Conservation (phyloP, 1,140 invertebrate species). For the Drosophila ambigua region DNA sequence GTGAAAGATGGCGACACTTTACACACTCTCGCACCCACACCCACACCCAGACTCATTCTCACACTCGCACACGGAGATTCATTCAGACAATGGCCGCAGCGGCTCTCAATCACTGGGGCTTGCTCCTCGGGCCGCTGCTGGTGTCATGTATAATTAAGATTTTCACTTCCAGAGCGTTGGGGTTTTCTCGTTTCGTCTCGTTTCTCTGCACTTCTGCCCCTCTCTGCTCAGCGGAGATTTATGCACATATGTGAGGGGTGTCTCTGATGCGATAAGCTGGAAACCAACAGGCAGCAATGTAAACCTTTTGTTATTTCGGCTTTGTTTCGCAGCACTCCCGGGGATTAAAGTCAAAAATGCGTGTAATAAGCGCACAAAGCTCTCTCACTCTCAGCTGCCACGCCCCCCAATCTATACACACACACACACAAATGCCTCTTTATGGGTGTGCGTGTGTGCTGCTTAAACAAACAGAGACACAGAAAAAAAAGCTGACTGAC, state of each 20-base stretch:
- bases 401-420: constrained; percentile 28
- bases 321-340: constrained; percentile 75
- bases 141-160: constrained; percentile 82
- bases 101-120: constrained; percentile 67
- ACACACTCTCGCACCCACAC: constrained; percentile 40
- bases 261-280: constrained; percentile 66
- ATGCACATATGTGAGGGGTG: constrained; percentile 46
- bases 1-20: constrained; percentile 76
- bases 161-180: constrained; percentile 69
- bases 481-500: constrained; percentile 32
- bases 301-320: constrained; percentile 80
- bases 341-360: constrained; percentile 82
- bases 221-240: constrained; percentile 44
- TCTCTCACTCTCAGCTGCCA: constrained; percentile 53
- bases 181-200: constrained; percentile 33
- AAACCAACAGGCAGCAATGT: constrained; percentile 76
- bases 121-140: constrained; percentile 52
- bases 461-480: constrained; percentile 51
- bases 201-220: constrained; percentile 14
- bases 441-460: constrained; percentile 16
- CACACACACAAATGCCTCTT: constrained; percentile 14
- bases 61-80: constrained; percentile 28
- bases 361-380: constrained; percentile 81
- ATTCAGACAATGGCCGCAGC: constrained; percentile 52
- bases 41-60: neutral